Evolutionary conservation across 2,888 invertebrate genomes (phyloP), one percentile per base, ranked within the genome.

Genomic region (Eilema depressum): DNA sequence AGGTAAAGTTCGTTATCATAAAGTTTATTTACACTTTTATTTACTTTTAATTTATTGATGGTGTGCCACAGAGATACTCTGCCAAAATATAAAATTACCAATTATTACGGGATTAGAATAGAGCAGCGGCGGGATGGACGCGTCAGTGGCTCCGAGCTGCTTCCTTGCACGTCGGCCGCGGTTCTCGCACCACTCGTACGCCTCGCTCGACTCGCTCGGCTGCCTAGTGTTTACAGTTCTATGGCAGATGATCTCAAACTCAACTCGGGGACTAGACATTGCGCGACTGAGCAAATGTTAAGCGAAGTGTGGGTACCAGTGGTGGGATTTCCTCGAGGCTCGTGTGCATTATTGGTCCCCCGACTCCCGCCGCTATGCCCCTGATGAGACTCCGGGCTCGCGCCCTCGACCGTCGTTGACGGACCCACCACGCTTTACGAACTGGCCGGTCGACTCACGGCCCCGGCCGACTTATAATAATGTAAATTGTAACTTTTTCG

Each of bases 51-150:
- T 94, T 95, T 95, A 95, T 93, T 92, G 87, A 94, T 93, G 95
- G 95, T 95, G 95, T 95, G 95, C 95, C 95, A 95, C 95, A 95
- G 94, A 95, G 92, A 94, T 94, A 94, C 91, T 95, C 95, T 95
- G 95, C 95, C 95, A 95, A 95, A 95, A 92, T 95, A 94, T 94
- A 93, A 95, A 94, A 94, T 93, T 94, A 95, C 93, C 94, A 92
- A 91, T 88, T 89, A 85, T 85, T 85, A 75, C 87, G 90, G 91
- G 91, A 85, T 82, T 79, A 86, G 88, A 81, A 84, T 82, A 81
- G 77, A 75, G 76, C 64, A 75, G 66, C 75, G 74, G 75, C 70
- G 66, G 72, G 70, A 37, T 30, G 66, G 53, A 61, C 67, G 65
- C 37, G 60, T 68, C 65, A 11, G n/a, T 47, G 7, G 63, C 26